phyloP scores from a whole-genome alignment of 2,797 vertebrate species.

The Oreochromis grahami region DNA sequence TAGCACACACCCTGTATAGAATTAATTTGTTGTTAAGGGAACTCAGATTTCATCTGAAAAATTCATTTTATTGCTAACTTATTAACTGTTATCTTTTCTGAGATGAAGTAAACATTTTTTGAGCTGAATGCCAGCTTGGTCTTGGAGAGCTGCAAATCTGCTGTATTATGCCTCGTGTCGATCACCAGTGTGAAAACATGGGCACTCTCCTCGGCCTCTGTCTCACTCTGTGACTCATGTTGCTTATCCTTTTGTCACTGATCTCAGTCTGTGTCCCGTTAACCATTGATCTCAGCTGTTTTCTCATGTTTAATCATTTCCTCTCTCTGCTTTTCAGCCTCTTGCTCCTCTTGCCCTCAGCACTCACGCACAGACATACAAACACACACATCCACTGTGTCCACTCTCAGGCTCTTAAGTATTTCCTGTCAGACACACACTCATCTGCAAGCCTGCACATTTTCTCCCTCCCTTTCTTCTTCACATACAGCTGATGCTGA shows the following conservation, averaged over 20 bases:
- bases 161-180: background rate
- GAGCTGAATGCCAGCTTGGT: background rate
- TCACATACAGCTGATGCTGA: constrained; percentile 41
- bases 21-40: background rate
- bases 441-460: constrained; percentile 17
- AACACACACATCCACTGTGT: constrained; percentile 5
- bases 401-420: constrained; percentile 30
- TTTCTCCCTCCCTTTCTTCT: background rate
- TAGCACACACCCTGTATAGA: background rate
- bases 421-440: constrained; percentile 43
- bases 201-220: constrained; percentile 12
- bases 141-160: background rate
- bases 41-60: background rate
- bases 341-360: background rate
- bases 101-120: background rate
- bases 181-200: constrained; percentile 52
- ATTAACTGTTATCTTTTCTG: background rate
- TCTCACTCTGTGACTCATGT: constrained; percentile 38
- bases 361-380: background rate
- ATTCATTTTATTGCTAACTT: background rate
- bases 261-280: constrained; percentile 36
- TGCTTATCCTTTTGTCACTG: constrained; percentile 41
- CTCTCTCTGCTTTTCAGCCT: constrained; percentile 8
- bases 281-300: constrained; percentile 46
- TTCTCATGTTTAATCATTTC: constrained; percentile 39